Base-by-base conservation (phyloP, 1,140 invertebrate species). In the Archivesica marissinica region DNA sequence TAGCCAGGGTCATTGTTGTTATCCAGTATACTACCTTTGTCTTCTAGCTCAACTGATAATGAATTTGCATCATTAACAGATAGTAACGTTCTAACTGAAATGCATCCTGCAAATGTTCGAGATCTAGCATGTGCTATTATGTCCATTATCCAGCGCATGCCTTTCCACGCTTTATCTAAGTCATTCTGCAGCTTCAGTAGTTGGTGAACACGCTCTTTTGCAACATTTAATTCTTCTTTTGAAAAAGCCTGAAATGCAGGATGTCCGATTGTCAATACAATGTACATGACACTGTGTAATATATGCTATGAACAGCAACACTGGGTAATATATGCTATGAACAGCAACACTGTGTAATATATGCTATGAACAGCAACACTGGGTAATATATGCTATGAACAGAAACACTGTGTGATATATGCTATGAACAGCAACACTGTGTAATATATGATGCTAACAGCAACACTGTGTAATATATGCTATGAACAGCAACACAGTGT, bases 71-170 rank as follows among this genome's bases (percentile, higher is more conserved):
- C 78, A 54, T 50, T 76, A 28, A 47, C 20, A 47, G 77, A 84
- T 44, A 50, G 79, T 39, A 93, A 86, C 83, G 89, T 76, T 72
- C 75, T 85, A 7, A 94, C 75, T 15, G 89, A 86, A 33, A 94
- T 88, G 1, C 93, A 94, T 54, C 91, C 91, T 41, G 89, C 89
- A n/a, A 89, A 86, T 52, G 90, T 92, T 84, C 97, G 96, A 91
- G 99, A 98, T 77, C 98, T 95, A 0, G 98, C 98, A 92, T 98
- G 98, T 0, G 97, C 96, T 50, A 99, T 97, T 2, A 98, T 96
- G 90, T 99, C 98, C 95, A 98, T 97, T 0, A 99, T 95, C 98
- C 98, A 99, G 17, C 99, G 95, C 2, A 97, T 96, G 30, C 96
- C 96, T 91, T 98, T 98, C 98, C 98, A 99, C 0, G 97, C 96